Conservation (phyloP, 2,113 vertebrate species). For the Acanthochromis polyacanthus region DNA sequence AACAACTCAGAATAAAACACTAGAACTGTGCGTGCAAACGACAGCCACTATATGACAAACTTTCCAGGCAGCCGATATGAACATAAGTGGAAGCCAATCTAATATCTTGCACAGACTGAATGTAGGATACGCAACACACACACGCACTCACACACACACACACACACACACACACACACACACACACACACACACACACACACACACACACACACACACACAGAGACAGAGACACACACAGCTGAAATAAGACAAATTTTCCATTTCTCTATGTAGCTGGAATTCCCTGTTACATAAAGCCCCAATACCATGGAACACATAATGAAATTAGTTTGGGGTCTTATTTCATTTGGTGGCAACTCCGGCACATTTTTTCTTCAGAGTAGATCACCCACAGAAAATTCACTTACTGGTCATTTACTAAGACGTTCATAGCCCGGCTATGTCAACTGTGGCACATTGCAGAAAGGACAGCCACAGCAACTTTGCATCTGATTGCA, state of each 20-base stretch:
- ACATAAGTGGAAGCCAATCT: slow-evolving; percentile 50
- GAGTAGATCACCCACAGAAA: slow-evolving; percentile 39
- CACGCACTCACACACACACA: slow-evolving; percentile 40
- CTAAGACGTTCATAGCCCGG: slow-evolving; percentile 19
- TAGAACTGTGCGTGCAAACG: slow-evolving; percentile 19
- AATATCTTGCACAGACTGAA: slow-evolving; percentile 64
- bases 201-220: neutral
- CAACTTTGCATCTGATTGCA: slow-evolving; percentile 56
- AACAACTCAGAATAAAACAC: slow-evolving; percentile 22
- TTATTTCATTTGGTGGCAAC: slow-evolving; percentile 66
- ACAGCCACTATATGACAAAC: slow-evolving; percentile 34
- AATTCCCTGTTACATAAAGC: slow-evolving; percentile 76
- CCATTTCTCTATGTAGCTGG: slow-evolving; percentile 73
- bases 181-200: slow-evolving; percentile 47
- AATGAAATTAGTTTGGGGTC: slow-evolving; percentile 69
- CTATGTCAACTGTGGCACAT: slow-evolving; percentile 39
- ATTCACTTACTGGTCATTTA: slow-evolving; percentile 45
- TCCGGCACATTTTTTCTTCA: slow-evolving; percentile 43
- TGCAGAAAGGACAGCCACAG: slow-evolving; percentile 26
- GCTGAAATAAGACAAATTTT: slow-evolving; percentile 72
- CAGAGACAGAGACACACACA: slow-evolving; percentile 45
- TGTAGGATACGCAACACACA: slow-evolving; percentile 53
- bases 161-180: slow-evolving; percentile 43
- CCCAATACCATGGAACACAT: slow-evolving; percentile 70
- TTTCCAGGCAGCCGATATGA: slow-evolving; percentile 52